These are phyloP conservation scores for Trissoscelio sp. DNA, from an alignment of 2,888 invertebrate genomes.

Conservation along the genomic window DNA sequence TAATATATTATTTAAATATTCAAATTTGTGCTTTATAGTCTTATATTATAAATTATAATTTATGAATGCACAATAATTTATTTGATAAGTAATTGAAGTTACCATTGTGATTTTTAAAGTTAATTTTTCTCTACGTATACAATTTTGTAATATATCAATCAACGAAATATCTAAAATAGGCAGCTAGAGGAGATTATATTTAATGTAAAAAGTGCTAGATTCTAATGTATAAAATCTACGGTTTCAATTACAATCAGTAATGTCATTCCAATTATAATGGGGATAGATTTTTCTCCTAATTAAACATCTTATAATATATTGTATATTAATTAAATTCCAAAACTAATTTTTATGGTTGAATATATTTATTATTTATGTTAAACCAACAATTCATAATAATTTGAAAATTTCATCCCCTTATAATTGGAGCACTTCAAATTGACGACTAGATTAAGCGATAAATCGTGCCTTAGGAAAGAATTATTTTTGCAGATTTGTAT, in stretches of 20 bases:
- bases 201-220: slow-evolving; percentile 39
- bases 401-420: too few species aligned
- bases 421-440: not conserved
- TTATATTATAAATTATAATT: too few species aligned
- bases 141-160: slow-evolving; percentile 21
- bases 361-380: too few species aligned
- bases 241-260: not conserved
- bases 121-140: not conserved
- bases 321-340: too few species aligned
- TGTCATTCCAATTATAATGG: not conserved
- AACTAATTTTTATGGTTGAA: too few species aligned
- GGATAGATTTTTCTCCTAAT: not conserved
- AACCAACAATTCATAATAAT: too few species aligned
- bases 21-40: too few species aligned
- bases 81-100: too few species aligned
- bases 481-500: slow-evolving; percentile 20
- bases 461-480: slow-evolving; percentile 28
- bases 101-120: too few species aligned
- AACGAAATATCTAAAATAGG: slow-evolving; percentile 15
- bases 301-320: too few species aligned
- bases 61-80: too few species aligned
- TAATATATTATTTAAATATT: too few species aligned
- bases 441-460: slow-evolving; percentile 22
- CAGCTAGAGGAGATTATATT: slow-evolving; percentile 36
- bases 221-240: slow-evolving; percentile 6